Conservation (phyloP, 2,888 invertebrate species). For the Orgyia antiqua region DNA sequence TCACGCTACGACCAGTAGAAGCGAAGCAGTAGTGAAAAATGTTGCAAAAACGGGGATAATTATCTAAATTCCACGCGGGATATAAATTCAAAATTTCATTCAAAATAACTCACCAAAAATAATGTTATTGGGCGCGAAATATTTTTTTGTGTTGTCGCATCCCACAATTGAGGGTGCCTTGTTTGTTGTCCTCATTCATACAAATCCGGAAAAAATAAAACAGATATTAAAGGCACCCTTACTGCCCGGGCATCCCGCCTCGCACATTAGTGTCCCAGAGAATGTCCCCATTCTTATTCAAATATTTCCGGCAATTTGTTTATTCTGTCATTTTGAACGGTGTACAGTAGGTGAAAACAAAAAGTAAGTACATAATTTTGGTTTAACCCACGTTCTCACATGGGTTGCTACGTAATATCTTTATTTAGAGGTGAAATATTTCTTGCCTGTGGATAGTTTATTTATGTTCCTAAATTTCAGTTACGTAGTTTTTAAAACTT, state of each 20-base stretch:
- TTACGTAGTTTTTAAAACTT: too few relatives aligned
- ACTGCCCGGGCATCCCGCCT: constrained; percentile 61
- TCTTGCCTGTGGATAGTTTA: too few relatives aligned
- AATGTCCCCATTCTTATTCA: constrained; percentile 72
- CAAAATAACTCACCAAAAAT: constrained; percentile 60
- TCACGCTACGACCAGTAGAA: too few relatives aligned
- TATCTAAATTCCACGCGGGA: too few relatives aligned
- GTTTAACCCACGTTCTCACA: too few relatives aligned
- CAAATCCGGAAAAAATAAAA: constrained; percentile 76
- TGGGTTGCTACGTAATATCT: too few relatives aligned
- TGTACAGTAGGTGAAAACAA: constrained; percentile 46
- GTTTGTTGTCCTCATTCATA: constrained; percentile 66
- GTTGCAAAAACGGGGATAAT: too few relatives aligned
- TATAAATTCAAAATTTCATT: constrained; percentile 69
- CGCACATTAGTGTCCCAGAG: constrained; percentile 69
- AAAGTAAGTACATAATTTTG: constrained; percentile 34
- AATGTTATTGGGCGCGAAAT: constrained; percentile 62
- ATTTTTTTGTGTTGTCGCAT: constrained; percentile 40
- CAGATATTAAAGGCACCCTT: constrained; percentile 65
- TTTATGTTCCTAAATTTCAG: too few relatives aligned
- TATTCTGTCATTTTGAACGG: constrained; percentile 60
- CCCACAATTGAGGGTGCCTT: constrained; percentile 52
- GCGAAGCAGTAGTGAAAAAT: too few relatives aligned
- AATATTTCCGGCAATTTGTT: constrained; percentile 76
- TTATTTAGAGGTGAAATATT: too few relatives aligned